These are phyloP conservation scores for Phthorimaea operculella DNA, from an alignment of 1,140 invertebrate genomes.

Conservation along the genomic window DNA sequence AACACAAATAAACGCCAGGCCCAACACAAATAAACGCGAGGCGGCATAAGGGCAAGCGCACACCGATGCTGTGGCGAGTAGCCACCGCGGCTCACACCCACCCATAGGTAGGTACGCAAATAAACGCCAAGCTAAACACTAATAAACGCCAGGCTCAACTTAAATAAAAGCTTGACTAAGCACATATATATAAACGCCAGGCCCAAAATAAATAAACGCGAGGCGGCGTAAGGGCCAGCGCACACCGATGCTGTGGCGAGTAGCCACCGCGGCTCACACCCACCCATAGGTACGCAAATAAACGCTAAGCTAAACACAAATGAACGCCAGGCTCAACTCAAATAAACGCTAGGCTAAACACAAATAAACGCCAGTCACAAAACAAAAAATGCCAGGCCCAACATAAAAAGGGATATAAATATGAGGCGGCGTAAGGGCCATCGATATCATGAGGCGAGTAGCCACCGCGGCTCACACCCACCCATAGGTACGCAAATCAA, in stretches of 20 bases:
- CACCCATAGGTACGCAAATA: slow-evolving; percentile 45
- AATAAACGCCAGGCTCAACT: too few relatives aligned
- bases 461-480: slow-evolving; percentile 33
- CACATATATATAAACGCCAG: too few relatives aligned
- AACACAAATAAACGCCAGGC: background rate
- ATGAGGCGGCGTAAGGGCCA: slow-evolving; percentile 35
- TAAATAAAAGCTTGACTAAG: background rate
- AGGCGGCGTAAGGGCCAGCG: slow-evolving; percentile 33
- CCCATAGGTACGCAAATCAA: slow-evolving; percentile 44
- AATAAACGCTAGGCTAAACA: background rate
- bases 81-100: slow-evolving; percentile 32
- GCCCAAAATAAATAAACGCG: slow-evolving; percentile 92
- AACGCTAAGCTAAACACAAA: too few relatives aligned
- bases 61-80: slow-evolving; percentile 13
- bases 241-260: slow-evolving; percentile 17
- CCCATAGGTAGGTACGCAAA: slow-evolving; percentile 38
- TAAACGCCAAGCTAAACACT: slow-evolving; percentile 49
- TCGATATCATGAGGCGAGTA: slow-evolving; percentile 16
- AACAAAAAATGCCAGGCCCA: too few relatives aligned
- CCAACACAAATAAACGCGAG: slow-evolving; percentile 62
- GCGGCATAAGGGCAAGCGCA: slow-evolving; percentile 31
- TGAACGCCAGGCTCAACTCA: background rate
- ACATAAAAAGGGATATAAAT: slow-evolving; percentile 96
- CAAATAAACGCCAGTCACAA: slow-evolving; percentile 59
- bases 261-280: slow-evolving; percentile 31